Evolutionary conservation across 2,113 vertebrate species (phyloP).

Genomic region (Anarrhichthys ocellatus): DNA sequence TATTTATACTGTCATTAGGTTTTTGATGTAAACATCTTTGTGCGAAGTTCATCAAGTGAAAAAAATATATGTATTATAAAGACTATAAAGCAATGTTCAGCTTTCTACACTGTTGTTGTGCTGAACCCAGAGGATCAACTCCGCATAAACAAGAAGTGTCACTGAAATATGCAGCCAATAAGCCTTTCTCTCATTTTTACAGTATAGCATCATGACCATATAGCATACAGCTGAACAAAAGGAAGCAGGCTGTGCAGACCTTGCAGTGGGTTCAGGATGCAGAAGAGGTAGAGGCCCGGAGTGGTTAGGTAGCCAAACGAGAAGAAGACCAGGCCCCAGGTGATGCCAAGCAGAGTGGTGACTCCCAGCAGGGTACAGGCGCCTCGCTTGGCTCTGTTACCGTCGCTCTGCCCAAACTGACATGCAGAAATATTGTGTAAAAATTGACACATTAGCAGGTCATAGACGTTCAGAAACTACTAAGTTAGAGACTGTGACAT

Average conservation of each 20-base stretch:
- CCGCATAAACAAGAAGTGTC: neutral
- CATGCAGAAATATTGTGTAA: neutral
- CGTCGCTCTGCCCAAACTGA: slow-evolving; percentile 26
- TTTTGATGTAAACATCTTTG: neutral
- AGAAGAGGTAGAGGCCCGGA: slow-evolving; percentile 66
- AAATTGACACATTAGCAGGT: neutral
- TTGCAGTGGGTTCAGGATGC: slow-evolving; percentile 73
- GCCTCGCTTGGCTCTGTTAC: slow-evolving; percentile 25
- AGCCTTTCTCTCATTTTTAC: neutral
- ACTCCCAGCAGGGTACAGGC: slow-evolving; percentile 60
- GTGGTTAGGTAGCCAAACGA: slow-evolving; percentile 51
- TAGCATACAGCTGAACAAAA: neutral
- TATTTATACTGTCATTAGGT: too few species aligned
- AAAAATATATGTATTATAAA: neutral
- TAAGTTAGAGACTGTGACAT: neutral
- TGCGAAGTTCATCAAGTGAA: neutral
- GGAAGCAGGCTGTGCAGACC: slow-evolving; percentile 37
- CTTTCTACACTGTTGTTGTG: neutral
- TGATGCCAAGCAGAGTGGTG: slow-evolving; percentile 64
- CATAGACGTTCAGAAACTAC: neutral
- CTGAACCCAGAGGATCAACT: neutral
- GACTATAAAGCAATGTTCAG: neutral
- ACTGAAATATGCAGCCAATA: neutral
- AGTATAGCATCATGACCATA: too few species aligned
- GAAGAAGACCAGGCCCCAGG: slow-evolving; percentile 72